Evolutionary conservation across 1,140 invertebrate genomes (phyloP).

Genomic region (Orchestia grillus): DNA sequence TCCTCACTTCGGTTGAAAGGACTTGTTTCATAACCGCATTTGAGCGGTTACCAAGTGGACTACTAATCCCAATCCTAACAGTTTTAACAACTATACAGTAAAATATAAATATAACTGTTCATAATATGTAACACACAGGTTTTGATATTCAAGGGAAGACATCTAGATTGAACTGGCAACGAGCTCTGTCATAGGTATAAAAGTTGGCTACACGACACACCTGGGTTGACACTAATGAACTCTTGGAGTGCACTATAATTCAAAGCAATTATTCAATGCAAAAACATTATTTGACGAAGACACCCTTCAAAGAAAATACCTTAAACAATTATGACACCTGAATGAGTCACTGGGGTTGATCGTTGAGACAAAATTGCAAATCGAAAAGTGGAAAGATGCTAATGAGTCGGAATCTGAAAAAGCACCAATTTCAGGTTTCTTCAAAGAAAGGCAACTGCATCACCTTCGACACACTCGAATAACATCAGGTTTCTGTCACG

Average conservation of each 20-base stretch:
- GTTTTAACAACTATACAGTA: background rate
- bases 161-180: constrained; percentile 11
- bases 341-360: background rate
- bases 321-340: background rate
- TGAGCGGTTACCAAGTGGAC: background rate
- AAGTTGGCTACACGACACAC: background rate
- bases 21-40: background rate
- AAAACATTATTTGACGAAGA: background rate
- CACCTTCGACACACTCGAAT: background rate
- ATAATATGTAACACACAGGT: constrained; percentile 15
- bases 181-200: constrained; percentile 15
- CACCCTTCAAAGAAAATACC: background rate
- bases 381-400: background rate
- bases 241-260: background rate
- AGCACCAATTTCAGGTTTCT: background rate
- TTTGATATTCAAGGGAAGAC: constrained; percentile 50
- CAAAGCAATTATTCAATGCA: background rate
- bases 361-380: background rate
- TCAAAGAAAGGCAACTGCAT: background rate
- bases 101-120: constrained; percentile 21
- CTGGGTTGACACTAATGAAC: background rate
- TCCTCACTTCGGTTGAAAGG: background rate
- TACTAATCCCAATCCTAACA: background rate
- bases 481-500: background rate
- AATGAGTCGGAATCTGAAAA: background rate